Percentiles rank a stretch among this genome's conserved stretches.
Conservation (phyloP, 2,113 vertebrate species). For the Apteryx mantelli region DNA sequence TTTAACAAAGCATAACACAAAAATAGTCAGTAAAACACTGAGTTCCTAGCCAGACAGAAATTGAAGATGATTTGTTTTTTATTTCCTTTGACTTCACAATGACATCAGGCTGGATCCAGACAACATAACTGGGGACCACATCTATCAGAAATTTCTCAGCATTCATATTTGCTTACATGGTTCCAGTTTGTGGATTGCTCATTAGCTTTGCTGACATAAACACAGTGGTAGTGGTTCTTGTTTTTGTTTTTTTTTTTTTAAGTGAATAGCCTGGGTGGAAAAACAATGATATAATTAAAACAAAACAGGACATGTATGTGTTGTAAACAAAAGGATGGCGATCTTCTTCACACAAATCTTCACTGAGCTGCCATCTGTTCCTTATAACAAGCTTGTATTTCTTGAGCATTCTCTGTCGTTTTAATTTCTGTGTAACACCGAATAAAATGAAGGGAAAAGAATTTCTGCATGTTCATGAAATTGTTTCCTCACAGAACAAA, state of each 20-base stretch:
- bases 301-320: constrained; percentile 55
- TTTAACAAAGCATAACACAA: constrained; percentile 37
- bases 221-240: neutral
- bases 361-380: constrained; percentile 65
- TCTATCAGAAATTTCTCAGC: constrained; percentile 2
- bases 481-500: neutral
- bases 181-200: constrained; percentile 14
- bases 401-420: neutral
- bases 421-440: constrained; percentile 4
- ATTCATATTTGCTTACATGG: constrained; percentile 26
- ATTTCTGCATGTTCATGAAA: neutral
- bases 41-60: constrained; percentile 13
- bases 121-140: neutral
- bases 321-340: constrained; percentile 65
- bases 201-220: constrained; percentile 52
- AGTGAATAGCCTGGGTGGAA: constrained; percentile 58
- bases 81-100: constrained; percentile 22
- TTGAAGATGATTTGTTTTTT: neutral
- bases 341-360: constrained; percentile 47
- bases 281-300: constrained; percentile 65
- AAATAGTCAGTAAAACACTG: neutral
- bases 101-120: neutral
- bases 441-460: constrained; percentile 17
- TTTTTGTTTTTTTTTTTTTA: constrained; percentile 9
- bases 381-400: constrained; percentile 23